These are phyloP conservation scores for Dendrolimus houi DNA, from an alignment of 2,888 invertebrate species.

Conservation along the genomic window DNA sequence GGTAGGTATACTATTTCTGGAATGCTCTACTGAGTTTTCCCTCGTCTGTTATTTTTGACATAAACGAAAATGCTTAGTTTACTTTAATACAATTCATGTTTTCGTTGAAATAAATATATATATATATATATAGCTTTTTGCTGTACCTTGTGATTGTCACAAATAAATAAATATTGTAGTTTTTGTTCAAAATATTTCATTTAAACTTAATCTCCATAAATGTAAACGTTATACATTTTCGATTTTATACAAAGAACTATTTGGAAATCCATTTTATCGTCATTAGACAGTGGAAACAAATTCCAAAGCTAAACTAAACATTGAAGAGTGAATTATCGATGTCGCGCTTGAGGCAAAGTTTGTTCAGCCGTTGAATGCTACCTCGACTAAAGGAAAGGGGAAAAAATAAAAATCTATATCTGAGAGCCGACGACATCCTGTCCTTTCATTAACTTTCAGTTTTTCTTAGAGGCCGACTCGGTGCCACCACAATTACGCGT, in stretches of 20 bases:
- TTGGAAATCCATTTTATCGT: neutral
- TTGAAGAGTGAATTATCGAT: slow-evolving; percentile 68
- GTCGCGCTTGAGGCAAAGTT: slow-evolving; percentile 60
- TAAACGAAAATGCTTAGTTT: too few species aligned
- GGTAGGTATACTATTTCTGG: too few species aligned
- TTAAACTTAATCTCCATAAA: neutral
- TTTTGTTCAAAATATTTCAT: neutral
- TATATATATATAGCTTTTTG: too few species aligned
- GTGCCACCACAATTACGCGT: slow-evolving; percentile 45
- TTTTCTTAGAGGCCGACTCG: slow-evolving; percentile 34
- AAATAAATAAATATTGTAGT: too few species aligned
- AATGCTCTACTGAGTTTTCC: too few species aligned
- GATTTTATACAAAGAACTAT: neutral
- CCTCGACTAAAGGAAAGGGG: slow-evolving; percentile 42
- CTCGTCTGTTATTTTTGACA: too few species aligned
- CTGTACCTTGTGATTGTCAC: too few species aligned
- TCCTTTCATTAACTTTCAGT: slow-evolving; percentile 52
- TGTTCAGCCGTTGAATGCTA: slow-evolving; percentile 53
- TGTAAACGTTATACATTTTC: too few species aligned
- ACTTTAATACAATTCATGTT: too few species aligned
- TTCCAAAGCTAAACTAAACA: slow-evolving; percentile 34
- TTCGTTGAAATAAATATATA: too few species aligned
- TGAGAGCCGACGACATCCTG: slow-evolving; percentile 57
- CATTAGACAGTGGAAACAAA: slow-evolving; percentile 41
- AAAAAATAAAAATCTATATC: slow-evolving; percentile 32